Percentiles rank a stretch among this genome's conserved stretches.
phyloP scores from a whole-genome alignment of 2,797 vertebrate genomes.

The Caiman crocodilus region DNA sequence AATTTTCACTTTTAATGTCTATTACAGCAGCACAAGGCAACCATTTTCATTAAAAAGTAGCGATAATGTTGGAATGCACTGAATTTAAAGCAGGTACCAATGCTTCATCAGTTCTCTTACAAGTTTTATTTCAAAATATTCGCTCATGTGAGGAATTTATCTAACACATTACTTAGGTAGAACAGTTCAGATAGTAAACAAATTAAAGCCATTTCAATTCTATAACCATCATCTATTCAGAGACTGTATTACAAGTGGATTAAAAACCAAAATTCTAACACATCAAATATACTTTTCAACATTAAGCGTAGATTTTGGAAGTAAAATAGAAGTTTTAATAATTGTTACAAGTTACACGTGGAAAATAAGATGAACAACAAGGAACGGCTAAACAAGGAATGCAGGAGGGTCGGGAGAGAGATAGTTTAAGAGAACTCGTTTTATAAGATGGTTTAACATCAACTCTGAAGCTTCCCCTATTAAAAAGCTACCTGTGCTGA shows the following conservation, averaged over 20 bases:
- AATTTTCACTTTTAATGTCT: background rate
- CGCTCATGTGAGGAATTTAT: background rate
- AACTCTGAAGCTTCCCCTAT: background rate
- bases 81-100: background rate
- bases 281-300: background rate
- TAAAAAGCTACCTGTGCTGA: background rate
- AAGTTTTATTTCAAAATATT: background rate
- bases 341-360: background rate
- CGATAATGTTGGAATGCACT: background rate
- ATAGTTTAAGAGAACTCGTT: background rate
- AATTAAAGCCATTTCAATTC: background rate
- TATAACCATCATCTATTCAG: background rate
- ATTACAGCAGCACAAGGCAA: background rate
- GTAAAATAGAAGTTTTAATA: background rate
- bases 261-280: background rate
- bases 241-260: background rate
- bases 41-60: accelerated
- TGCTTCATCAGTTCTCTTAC: background rate
- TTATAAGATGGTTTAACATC: background rate
- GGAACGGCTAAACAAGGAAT: background rate
- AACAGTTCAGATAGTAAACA: background rate
- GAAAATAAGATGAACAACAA: background rate
- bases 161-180: accelerated
- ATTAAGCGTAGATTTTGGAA: background rate
- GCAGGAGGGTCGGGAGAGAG: background rate